Percentiles rank a stretch among this genome's conserved stretches.
Conservation (phyloP, 2,797 vertebrate species). For the Crenichthys baileyi region DNA sequence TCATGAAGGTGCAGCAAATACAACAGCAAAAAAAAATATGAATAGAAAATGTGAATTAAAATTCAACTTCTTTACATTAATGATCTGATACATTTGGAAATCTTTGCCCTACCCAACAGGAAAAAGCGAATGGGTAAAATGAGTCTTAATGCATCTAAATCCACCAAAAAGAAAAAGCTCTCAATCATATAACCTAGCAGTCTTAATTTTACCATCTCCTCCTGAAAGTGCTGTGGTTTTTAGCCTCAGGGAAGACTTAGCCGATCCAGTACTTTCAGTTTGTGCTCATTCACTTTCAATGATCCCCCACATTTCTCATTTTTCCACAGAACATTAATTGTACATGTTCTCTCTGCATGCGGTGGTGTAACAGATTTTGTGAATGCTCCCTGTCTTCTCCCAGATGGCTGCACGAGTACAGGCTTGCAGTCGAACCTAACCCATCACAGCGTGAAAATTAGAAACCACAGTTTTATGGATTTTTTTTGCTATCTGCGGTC, state of each 20-base stretch:
- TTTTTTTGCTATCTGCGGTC: neutral
- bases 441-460: constrained; percentile 7
- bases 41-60: neutral
- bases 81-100: constrained; percentile 18
- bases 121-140: constrained; percentile 56
- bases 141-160: constrained; percentile 65
- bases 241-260: constrained; percentile 62
- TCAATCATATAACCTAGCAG: constrained; percentile 49
- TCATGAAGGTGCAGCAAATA: constrained; percentile 10
- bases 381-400: constrained; percentile 22
- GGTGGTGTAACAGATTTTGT: constrained; percentile 26
- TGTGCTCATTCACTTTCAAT: constrained; percentile 46
- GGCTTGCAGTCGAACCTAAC: constrained; percentile 6
- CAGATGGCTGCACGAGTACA: constrained; percentile 13
- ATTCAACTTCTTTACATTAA: neutral
- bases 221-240: constrained; percentile 46
- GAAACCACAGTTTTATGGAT: constrained; percentile 9
- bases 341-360: constrained; percentile 34
- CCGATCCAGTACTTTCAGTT: constrained; percentile 35
- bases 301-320: constrained; percentile 64
- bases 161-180: constrained; percentile 61
- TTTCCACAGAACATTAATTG: constrained; percentile 49
- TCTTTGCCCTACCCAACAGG: constrained; percentile 34
- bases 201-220: constrained; percentile 55
- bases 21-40: constrained; percentile 22